Base-by-base conservation (phyloP, 1,140 invertebrate genomes). In the Temnothorax nylanderi region DNA sequence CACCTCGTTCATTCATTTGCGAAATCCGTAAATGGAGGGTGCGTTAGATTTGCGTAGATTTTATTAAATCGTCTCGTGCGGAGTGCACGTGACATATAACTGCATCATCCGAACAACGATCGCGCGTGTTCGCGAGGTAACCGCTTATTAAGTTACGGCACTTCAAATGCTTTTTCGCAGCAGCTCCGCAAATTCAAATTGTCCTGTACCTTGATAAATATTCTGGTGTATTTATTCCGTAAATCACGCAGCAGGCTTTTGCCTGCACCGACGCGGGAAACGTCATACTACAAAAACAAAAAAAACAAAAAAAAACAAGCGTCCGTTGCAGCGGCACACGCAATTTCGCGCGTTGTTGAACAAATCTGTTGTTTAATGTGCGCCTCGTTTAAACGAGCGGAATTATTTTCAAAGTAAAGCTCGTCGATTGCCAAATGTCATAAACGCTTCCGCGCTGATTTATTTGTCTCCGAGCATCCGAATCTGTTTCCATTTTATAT, bases 361-460 rank as follows among this genome's bases (percentile, higher is more conserved):
- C 32, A 84, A 84, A 60, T 60, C 69, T 75, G 54, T 75, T 37
- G 69, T 84, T 75, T 84, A 60, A 82, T 78, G 49, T 21, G 64
- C 21, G 13, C 7, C 47, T 7, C 13, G 21, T 72, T 44, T 34
- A 62, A 75, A 74, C 41, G 16, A 44, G 21, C 80, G 41, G n/a
- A n/a, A 74, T 84, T 75, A 75, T 60, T 75, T 75, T 60, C 69
- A 16, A 75, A 75, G 32, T 47, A 67, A 65, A 47, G 32, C 54
- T 18, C n/a, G 16, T 8, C 21, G 21, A 84, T 49, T 60, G n/a
- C 8, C 13, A 11, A 34, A 74, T 21, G 69, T 3, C 67, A 49
- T 16, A 47, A 47, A 56, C 18, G 16, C 21, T 44, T n/a, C 32
- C 26, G 21, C 18, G 49, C 49, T 44, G 34, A 26, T n/a, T 32